Evolutionary conservation across 2,797 vertebrate genomes (phyloP), one percentile per base, ranked within the genome.

Genomic region (Gambusia yucatana): DNA sequence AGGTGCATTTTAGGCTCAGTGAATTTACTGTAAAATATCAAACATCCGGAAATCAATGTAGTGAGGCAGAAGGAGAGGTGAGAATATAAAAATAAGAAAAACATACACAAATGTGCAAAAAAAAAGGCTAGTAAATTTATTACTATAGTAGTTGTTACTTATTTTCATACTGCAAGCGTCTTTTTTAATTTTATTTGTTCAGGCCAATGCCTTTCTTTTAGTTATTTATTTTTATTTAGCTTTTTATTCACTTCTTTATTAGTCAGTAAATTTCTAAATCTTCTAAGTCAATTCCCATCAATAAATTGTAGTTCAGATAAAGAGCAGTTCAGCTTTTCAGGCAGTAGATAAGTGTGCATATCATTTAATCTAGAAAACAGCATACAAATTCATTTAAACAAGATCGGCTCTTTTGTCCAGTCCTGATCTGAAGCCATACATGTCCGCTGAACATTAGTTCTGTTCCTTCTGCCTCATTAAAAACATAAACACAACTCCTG

Each of bases 1-100:
- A 30, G 95, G 90, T 86, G 94, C 95, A 97, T 97, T 97, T 96
- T 95, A 95, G 93, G 89, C 43, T 85, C 93, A 95, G 96, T 97
- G 95, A 97, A 97, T 97, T 97, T 97, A 94, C 96, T 97, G 96
- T 97, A 96, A 97, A 95, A 94, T 94, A 96, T 96, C 95, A 96
- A 96, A 96, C 86, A 94, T 95, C 94, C 95, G 93, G 96, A 94
- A 96, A 94, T 86, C 75, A 78, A 44, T 82, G 43, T 73, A 72
- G 73, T 86, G 65, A 88, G 4, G 43, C 89, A 90, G 87, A 75
- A 72, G 81, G 59, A 88, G 7, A 43, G 90, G 92, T 87, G 75
- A 65, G 81, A 86, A 84, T 52, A 83, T 83, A 80, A 73, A 79
- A 52, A 79, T 81, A 82, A 65, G 47, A 71, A 79, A 78, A 72